Evolutionary conservation across 2,888 invertebrate genomes (phyloP).

Genomic region (Nomada ferruginata): DNA sequence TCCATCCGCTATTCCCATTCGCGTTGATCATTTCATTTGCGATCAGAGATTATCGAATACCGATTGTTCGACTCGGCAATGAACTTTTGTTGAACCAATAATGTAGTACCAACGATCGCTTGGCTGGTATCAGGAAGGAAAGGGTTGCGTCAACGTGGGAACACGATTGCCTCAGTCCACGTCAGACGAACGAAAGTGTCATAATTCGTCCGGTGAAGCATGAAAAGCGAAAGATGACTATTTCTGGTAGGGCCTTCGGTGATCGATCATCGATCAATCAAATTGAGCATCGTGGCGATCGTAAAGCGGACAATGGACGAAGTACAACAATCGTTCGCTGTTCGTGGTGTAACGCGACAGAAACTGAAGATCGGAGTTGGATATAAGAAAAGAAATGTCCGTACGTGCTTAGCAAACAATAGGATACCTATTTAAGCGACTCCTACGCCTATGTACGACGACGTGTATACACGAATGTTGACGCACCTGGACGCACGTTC

Average conservation of each 20-base stretch:
- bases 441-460: slow-evolving; percentile 47
- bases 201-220: neutral
- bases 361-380: slow-evolving; percentile 41
- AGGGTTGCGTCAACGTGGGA: no score
- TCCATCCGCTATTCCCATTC: neutral
- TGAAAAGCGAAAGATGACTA: neutral
- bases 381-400: slow-evolving; percentile 23
- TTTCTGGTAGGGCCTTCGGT: neutral
- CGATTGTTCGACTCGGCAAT: slow-evolving; percentile 11
- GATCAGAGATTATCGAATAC: neutral
- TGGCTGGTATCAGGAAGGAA: no score
- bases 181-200: neutral
- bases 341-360: slow-evolving; percentile 34
- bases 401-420: slow-evolving; percentile 38
- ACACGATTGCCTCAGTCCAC: neutral
- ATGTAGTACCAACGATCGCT: no score
- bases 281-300: slow-evolving; percentile 29
- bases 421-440: slow-evolving; percentile 40
- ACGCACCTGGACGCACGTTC: slow-evolving; percentile 48
- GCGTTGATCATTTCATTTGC: slow-evolving; percentile 8
- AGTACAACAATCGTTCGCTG: slow-evolving; percentile 23
- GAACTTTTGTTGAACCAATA: neutral
- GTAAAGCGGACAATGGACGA: slow-evolving; percentile 15
- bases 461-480: slow-evolving; percentile 36
- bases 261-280: slow-evolving; percentile 29